Evolutionary conservation across 2,888 invertebrate species (phyloP).

Genomic region (Nemotelus pantherinus): DNA sequence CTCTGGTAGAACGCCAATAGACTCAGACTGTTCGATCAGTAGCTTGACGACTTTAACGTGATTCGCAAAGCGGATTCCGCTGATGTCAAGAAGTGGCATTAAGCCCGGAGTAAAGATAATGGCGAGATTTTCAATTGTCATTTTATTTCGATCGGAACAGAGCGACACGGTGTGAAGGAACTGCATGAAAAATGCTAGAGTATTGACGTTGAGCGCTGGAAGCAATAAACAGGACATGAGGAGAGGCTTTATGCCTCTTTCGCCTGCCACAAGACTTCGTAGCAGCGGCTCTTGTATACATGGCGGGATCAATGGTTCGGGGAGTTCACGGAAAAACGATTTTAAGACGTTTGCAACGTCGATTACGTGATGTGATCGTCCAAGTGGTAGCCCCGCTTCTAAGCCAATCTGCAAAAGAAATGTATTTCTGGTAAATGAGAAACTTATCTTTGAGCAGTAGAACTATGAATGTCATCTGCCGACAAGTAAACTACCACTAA

Average conservation of each 20-base stretch:
- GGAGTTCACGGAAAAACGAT: conserved; percentile 83
- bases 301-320: conserved; percentile 82
- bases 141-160: conserved; percentile 78
- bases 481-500: too few species aligned
- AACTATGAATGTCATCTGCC: too few species aligned
- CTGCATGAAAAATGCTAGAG: conserved; percentile 84
- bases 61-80: conserved; percentile 73
- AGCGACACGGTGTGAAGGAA: conserved; percentile 68
- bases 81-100: conserved; percentile 79
- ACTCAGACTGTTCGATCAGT: conserved; percentile 79
- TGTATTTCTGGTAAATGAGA: not conserved
- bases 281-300: conserved; percentile 79
- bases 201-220: conserved; percentile 80
- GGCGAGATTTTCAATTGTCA: conserved; percentile 85
- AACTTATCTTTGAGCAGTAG: conserved; percentile 1
- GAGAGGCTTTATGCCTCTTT: conserved; percentile 68
- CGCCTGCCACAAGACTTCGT: conserved; percentile 71
- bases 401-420: conserved; percentile 69
- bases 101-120: conserved; percentile 87
- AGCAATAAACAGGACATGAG: conserved; percentile 76
- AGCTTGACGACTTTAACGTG: conserved; percentile 78
- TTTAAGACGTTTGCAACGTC: conserved; percentile 89
- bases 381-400: conserved; percentile 77
- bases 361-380: conserved; percentile 78
- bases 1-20: conserved; percentile 79